A percentile compares a stretch with the other conserved stretches of the same genome.
Conservation (phyloP, 2,888 invertebrate genomes). For the Embidobia sp. region DNA sequence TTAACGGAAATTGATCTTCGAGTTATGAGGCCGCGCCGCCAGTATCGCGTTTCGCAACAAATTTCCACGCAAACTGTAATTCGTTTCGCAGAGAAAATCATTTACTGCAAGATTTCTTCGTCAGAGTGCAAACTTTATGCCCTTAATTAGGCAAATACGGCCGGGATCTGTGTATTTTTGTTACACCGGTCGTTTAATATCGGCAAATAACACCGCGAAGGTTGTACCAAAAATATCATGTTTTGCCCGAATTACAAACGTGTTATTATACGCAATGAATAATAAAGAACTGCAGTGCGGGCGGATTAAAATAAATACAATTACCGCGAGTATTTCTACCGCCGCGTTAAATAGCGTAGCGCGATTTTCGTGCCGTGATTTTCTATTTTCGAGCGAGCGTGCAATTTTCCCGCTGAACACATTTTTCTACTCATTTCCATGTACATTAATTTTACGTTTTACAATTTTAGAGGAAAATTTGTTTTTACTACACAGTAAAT, state of each 20-base stretch:
- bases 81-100: slow-evolving; percentile 37
- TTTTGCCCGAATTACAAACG: too few relatives aligned
- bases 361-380: not conserved
- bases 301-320: slow-evolving; percentile 23
- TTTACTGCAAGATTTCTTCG: slow-evolving; percentile 42
- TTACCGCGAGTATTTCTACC: slow-evolving; percentile 7
- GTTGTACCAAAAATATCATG: too few relatives aligned
- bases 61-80: slow-evolving; percentile 52
- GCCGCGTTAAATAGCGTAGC: not conserved
- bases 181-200: too few relatives aligned
- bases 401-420: too few relatives aligned
- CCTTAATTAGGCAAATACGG: slow-evolving; percentile 17
- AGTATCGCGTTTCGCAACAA: slow-evolving; percentile 45
- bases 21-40: slow-evolving; percentile 37
- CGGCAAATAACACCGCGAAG: too few relatives aligned
- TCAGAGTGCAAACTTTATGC: slow-evolving; percentile 6
- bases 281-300: too few relatives aligned
- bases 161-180: not conserved
- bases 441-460: too few relatives aligned
- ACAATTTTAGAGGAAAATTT: too few relatives aligned
- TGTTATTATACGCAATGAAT: too few relatives aligned
- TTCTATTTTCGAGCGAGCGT: slow-evolving; percentile 1
- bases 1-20: slow-evolving; percentile 60
- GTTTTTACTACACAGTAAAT: too few relatives aligned
- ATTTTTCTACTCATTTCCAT: not conserved